Evolutionary conservation across 64 coral and sea anemone genomes (phyloP), one percentile per base, ranked within the genome.

Genomic region (Anthopleura sola): DNA sequence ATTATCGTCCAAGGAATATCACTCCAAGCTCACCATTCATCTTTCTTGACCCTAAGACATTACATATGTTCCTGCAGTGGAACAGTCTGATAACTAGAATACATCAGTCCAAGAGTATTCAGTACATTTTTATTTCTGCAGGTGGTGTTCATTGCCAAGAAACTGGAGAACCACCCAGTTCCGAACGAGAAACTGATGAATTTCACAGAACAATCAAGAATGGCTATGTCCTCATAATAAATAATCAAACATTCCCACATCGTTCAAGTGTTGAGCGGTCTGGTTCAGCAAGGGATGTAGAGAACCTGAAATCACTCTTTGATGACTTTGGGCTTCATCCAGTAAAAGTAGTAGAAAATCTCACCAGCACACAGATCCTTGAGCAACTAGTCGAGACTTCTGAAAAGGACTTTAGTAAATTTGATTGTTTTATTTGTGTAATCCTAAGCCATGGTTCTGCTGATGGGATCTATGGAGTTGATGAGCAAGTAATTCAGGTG

Each of bases 371-470:
- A 47, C 66, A 90, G 26, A 94, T 94, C 51, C 33, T 47, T n/a
- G 10, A 39, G 0, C 21, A 68, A 12, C 85, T 94, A 23, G 39
- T 18, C 36, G 88, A 87, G 11, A 90, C 66, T 51, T 18, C 92
- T 15, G 92, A 90, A 46, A 94, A 90, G 53, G 92, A 94, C 80
- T 94, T 94, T 48, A 49, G 60, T 15, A 90, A 37, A 37, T 94
- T 77, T 62, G 92, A 94, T 54, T 87, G 92, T 32, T 94, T 94
- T 90, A 86, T 94, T 3, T 94, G 92, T 56, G 47, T 90, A 7
- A 94, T 94, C 17, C 88, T 94, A 5, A 94, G 92, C 29, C 92
- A 94, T 87, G 92, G 92, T 15, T 78, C 79, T 21, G 31, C 78
- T 51, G 88, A 87, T 78, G 92, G 92, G 28, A 94, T 94, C 28